Base-by-base conservation (phyloP, 2,113 vertebrate genomes). In the Narcine bancroftii region DNA sequence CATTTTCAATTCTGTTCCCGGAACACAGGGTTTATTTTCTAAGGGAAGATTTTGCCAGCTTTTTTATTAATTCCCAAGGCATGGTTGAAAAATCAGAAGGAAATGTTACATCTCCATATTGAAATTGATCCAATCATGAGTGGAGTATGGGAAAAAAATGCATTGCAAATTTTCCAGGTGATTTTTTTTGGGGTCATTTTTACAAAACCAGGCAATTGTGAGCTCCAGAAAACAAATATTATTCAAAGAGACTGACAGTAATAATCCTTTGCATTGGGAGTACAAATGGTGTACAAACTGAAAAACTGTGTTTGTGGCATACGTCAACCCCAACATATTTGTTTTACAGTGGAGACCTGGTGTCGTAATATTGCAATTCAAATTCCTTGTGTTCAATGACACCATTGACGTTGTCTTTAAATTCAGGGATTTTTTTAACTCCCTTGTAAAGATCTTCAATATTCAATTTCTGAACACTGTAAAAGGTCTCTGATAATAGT, bases 1-100 rank as follows among this genome's bases (percentile, higher is more conserved):
- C 63, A 26, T 69, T 24, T 71, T 89, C 42, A 6, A 47, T 26
- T 29, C 60, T 71, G 39, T 10, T 69, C 39, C 26, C 89, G 69
- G 60, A 89, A 89, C 85, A 56, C 60, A 39, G 85, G 33, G 21
- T 91, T 91, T 26, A 69, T 69, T 91, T 91, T 71, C 63, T 65
- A 91, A 24, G 26, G 42, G 89, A 91, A 69, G 89, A 69, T 65
- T 42, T 47, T 91, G 89, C 89, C 65, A 91, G n/a, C n/a, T 91
- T 91, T 91, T 69, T 39, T 42, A 47, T 65, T 69, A 65, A 69
- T 39, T 91, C 89, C 89, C 24, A 26, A 69, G 63, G 89, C 33
- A 39, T 91, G 65, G 71, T 91, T 71, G 71, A 33, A 91, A 91
- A 65, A 56, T 91, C 89, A 91, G 89, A 91, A 91, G 42, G 65